Evolutionary conservation across 2,888 invertebrate genomes (phyloP), one percentile per base, ranked within the genome.

Genomic region (Pollenia griseotomentosa): DNA sequence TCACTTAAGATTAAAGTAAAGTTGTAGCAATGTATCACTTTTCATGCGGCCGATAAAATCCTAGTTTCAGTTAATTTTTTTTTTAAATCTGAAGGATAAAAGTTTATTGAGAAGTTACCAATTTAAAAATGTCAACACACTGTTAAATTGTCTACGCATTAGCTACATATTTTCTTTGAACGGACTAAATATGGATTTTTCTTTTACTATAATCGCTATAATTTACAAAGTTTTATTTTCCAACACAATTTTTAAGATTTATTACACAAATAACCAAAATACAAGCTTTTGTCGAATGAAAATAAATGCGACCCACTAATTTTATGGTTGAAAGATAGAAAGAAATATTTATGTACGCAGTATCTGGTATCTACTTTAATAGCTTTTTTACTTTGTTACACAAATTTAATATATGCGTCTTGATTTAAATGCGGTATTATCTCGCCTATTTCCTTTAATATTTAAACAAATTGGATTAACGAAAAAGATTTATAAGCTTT

Each of bases 231-330:
- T 59, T 40, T 59, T 9, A 42, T 63, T 63, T 63, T 63, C 9
- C 10, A 63, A 16, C 42, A 42, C 10, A 63, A 63, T 42, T 42
- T 63, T 16, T n/a, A 42, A 63, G 42, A 63, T 63, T 63, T 40
- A 63, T 63, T 63, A 42, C 42, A 63, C 63, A 63, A 63, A 42
- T 42, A 42, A 44, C 63, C 42, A 63, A 16, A 55, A n/a, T 42
- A 40, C 40, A n/a, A 40, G 63, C 40, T 59, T 63, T 63, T 63
- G 63, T 40, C 16, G 10, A 63, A 63, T 63, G 63, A n/a, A 10
- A 42, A n/a, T 2, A 59, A 42, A 16, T 40, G 16, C 40, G n/a
- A 40, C 63, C 42, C n/a, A 42, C 42, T 63, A 63, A 63, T 63
- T 63, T 63, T 42, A 63, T 63, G 42, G 42, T 3, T 42, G 63